Conservation (phyloP, 2,888 invertebrate species). For the Orchestes rusci region DNA sequence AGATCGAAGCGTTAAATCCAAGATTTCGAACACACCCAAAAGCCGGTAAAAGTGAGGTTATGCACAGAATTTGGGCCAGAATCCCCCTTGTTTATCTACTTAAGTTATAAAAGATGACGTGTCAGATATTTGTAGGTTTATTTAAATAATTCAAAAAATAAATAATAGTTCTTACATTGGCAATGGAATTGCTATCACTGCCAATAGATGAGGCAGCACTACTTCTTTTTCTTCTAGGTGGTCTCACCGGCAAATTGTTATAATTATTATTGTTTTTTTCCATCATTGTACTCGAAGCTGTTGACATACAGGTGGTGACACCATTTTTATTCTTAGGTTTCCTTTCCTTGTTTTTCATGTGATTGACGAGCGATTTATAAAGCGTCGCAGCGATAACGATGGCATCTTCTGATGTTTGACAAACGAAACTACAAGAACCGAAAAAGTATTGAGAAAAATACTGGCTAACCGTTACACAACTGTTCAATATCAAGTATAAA, state of each 20-base stretch:
- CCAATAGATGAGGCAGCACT: conserved; percentile 54
- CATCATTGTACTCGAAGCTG: conserved; percentile 54
- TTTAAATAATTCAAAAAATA: no score
- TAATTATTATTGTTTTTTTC: conserved; percentile 30
- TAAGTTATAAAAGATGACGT: no score
- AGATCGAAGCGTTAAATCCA: no score
- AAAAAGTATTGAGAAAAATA: background rate
- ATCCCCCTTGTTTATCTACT: no score
- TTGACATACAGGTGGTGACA: conserved; percentile 69
- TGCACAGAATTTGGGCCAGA: no score
- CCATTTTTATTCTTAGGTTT: conserved; percentile 65
- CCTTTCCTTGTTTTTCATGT: conserved; percentile 60
- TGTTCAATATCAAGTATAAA: no score
- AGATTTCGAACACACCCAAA: no score
- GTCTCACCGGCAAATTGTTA: conserved; percentile 52
- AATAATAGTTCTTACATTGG: conserved; percentile 18
- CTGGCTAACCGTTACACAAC: no score
- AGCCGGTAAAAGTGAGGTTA: no score
- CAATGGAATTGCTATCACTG: conserved; percentile 42
- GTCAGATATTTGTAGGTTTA: no score
- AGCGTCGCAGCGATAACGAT: conserved; percentile 86
- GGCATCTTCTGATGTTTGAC: conserved; percentile 83
- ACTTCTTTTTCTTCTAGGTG: conserved; percentile 67
- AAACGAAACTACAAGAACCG: conserved; percentile 58
- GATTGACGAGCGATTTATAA: conserved; percentile 80